Percentiles rank a stretch among this genome's conserved stretches.
Conservation (phyloP, 1,140 invertebrate species). For the Trachelipus rathkii region DNA sequence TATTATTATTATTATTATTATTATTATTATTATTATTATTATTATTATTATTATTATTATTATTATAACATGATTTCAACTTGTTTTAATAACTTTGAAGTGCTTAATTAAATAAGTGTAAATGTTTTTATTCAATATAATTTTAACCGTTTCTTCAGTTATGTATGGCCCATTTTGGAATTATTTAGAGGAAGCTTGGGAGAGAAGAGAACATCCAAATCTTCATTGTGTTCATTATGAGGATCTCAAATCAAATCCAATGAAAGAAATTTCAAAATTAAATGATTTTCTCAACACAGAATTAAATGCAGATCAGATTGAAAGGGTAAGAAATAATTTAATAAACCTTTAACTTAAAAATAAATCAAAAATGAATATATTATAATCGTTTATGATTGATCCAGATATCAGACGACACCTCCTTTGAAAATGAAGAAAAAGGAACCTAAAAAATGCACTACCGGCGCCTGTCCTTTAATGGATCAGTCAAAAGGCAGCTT, state of each 20-base stretch:
- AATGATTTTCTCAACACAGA: conserved; percentile 3
- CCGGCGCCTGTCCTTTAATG: too few species aligned
- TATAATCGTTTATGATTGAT: too few species aligned
- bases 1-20: conserved; percentile 14
- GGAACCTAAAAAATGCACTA: too few species aligned
- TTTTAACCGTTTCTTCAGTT: background rate
- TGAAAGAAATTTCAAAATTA: background rate
- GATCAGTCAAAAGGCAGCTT: too few species aligned
- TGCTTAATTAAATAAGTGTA: background rate
- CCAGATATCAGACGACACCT: too few species aligned
- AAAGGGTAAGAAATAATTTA: conserved; percentile 13
- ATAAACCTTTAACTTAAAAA: background rate
- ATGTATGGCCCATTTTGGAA: background rate
- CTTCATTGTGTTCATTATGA: conserved; percentile 2
- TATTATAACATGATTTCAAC: background rate
- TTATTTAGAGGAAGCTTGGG: background rate
- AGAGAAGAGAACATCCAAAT: background rate
- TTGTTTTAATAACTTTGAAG: background rate
- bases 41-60: background rate
- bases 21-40: background rate
- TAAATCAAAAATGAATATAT: too few species aligned
- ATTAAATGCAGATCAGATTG: conserved; percentile 16
- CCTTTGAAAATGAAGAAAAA: too few species aligned
- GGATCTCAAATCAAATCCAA: background rate
- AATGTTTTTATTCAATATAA: background rate